These are phyloP conservation scores for Limnephilus rhombicus DNA, from an alignment of 2,888 invertebrate genomes.

Conservation along the genomic window DNA sequence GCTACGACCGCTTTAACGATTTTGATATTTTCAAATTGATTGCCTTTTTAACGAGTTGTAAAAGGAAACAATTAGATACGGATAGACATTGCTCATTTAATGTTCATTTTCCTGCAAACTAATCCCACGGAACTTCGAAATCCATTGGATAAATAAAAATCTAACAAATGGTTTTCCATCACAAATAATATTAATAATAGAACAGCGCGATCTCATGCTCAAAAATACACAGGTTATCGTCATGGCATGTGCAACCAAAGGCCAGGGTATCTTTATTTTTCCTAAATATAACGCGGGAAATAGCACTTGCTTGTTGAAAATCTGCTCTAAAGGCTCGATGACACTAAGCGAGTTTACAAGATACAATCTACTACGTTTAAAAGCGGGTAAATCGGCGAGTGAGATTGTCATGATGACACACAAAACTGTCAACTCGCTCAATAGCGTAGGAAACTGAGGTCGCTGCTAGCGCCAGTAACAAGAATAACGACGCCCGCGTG, in stretches of 20 bases:
- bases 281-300: too few species aligned
- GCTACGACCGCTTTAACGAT: background rate
- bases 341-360: too few species aligned
- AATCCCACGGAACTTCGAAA: background rate
- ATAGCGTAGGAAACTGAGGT: too few species aligned
- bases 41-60: constrained; percentile 32
- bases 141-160: background rate
- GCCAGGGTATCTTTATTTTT: background rate
- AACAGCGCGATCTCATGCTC: background rate
- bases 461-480: too few species aligned
- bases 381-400: too few species aligned
- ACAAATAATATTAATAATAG: background rate
- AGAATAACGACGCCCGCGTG: too few species aligned
- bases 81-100: background rate
- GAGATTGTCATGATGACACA: too few species aligned
- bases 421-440: too few species aligned
- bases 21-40: constrained; percentile 25
- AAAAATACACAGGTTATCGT: background rate
- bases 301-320: too few species aligned
- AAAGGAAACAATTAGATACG: constrained; percentile 21
- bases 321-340: too few species aligned
- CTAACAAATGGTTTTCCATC: background rate
- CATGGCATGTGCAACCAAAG: background rate
- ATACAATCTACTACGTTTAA: too few species aligned
- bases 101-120: background rate